Evolutionary conservation across 2,797 vertebrate genomes (phyloP), one percentile per base, ranked within the genome.

Genomic region (Spondyliosoma cantharus): DNA sequence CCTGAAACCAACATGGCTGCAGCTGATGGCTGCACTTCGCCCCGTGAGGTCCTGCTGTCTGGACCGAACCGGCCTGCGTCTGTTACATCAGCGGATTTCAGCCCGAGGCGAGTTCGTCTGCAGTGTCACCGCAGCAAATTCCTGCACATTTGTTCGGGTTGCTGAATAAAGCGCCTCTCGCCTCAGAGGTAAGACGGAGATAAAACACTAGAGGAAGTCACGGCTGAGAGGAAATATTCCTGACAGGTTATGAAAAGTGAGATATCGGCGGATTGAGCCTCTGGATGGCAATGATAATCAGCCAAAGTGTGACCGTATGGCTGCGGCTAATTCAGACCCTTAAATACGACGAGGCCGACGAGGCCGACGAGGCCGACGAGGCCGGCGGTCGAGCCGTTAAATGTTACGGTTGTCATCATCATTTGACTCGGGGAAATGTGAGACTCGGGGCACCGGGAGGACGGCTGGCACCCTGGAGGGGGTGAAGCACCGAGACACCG

Each of bases 361-460:
- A 45, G 64, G 29, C 69, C 5, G 22, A 3, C 8, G 16, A 61
- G 78, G 43, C 46, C 0, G 15, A 32, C 50, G 64, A 59, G 53
- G 29, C 29, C 5, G 22, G 4, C 8, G 16, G 15, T 32, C 50
- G 64, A 59, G 53, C 63, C 7, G 63, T 48, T 52, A 57, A 81
- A 86, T 45, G 74, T 71, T 65, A 52, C 25, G 66, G 45, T 5
- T 82, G 80, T 83, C 82, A 80, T 82, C 65, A 74, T 12, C 70
- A 70, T 81, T 87, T 64, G 71, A 78, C 74, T 71, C 64, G 6
- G 48, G 48, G 71, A 66, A 75, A 54, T 50, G 65, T 59, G 72
- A 81, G 65, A 65, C 15, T 69, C 22, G 0, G 77, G 71, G 74
- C 73, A 70, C 16, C 1, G 22, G 45, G 67, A 79, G 80, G 74